phyloP scores from a whole-genome alignment of 2,113 vertebrate species.

The Sinosuthora webbiana region DNA sequence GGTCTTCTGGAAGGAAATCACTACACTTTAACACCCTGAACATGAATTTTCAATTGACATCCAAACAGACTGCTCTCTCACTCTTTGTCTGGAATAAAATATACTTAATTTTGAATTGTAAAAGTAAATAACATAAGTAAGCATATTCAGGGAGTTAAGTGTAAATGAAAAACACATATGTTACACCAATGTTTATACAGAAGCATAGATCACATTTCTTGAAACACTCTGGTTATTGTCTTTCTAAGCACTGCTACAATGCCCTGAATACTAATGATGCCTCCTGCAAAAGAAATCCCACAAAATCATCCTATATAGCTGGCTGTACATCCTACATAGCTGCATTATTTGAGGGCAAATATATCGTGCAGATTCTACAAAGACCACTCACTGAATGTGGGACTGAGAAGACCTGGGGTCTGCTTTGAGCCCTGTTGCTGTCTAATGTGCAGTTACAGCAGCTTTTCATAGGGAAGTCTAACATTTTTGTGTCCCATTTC shows the following conservation, averaged over 20 bases:
- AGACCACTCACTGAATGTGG: background rate
- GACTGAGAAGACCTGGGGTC: background rate
- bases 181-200: background rate
- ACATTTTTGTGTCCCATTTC: background rate
- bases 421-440: background rate
- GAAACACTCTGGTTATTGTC: background rate
- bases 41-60: background rate
- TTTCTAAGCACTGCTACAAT: background rate
- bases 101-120: background rate
- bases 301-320: background rate
- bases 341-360: background rate
- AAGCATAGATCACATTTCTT: background rate
- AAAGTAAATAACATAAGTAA: background rate
- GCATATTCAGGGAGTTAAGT: background rate
- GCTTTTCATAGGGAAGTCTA: background rate
- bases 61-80: background rate
- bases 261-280: background rate
- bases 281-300: background rate
- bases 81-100: background rate
- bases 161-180: background rate
- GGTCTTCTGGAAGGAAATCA: background rate
- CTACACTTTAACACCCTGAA: background rate
- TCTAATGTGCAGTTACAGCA: background rate
- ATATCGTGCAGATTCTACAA: background rate
- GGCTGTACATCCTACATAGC: background rate